Evolutionary conservation across 2,888 invertebrate species (phyloP), one percentile per base, ranked within the genome.

Genomic region (Boloria selene): DNA sequence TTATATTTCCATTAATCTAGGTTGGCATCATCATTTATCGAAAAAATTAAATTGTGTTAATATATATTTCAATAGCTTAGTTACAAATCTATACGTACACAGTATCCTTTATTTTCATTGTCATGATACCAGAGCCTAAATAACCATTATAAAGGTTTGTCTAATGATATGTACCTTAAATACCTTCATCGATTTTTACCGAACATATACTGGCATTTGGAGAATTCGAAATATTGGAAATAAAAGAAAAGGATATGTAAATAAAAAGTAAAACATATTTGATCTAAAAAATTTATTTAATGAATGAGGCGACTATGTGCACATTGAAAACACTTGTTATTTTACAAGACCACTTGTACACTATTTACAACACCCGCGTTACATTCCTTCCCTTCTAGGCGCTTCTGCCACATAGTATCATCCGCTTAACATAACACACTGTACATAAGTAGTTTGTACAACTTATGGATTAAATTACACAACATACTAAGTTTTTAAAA

Each of bases 271-370:
- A 71, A 70, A 76, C 82, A 38, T 38, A 80, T 85, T 88, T 88
- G 88, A 88, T 92, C 92, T 90, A 92, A 88, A 91, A 90, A 91
- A 88, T 90, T 89, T 92, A 90, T 91, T 70, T 91, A 89, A 89
- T 90, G 88, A 90, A 91, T 87, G 90, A 91, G 89, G 90, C 90
- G 91, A 92, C 92, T 92, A 92, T 92, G 91, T 92, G 92, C 91
- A 92, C 92, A 90, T 89, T 86, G 87, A 90, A 90, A 90, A 89
- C 88, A 90, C 87, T 88, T 87, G 88, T 86, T 89, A 87, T 85
- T 84, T 86, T 88, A 90, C 88, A 90, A 80, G 82, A 87, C 82
- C 83, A 84, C 86, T 85, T 87, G 85, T 88, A 89, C 88, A 88
- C 79, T 91, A 91, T 91, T 85, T 91, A 92, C 92, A 92, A 77